phyloP scores from a whole-genome alignment of 2,113 vertebrate species.

The Nothobranchius kuhntae region DNA sequence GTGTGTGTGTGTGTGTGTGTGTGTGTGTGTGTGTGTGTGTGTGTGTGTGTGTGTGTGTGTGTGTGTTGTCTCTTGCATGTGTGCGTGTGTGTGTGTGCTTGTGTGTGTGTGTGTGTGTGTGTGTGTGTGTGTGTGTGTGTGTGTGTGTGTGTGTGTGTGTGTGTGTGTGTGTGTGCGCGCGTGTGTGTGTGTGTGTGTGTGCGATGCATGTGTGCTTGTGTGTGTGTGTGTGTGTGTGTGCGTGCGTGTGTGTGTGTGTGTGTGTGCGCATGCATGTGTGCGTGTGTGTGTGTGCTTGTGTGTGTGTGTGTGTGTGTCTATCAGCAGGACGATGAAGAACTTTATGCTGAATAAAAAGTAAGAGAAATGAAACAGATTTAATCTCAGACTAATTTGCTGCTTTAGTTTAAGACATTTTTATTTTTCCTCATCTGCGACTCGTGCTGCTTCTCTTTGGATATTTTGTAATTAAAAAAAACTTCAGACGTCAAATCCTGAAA shows the following conservation, averaged over 20 bases:
- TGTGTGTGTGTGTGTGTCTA: no score
- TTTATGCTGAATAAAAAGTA: constrained; percentile 2
- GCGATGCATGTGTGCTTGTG: constrained; percentile 5
- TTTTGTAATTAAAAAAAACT: no score
- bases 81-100: no score
- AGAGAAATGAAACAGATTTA: no score
- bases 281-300: not conserved
- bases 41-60: no score
- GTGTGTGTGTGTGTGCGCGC: constrained; percentile 28
- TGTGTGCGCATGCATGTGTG: constrained; percentile 18
- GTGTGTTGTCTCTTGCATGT: no score
- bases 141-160: constrained; percentile 28
- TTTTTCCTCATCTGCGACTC: no score
- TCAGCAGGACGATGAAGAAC: not conserved
- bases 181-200: constrained; percentile 25
- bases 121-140: constrained; percentile 16
- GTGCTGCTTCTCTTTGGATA: no score
- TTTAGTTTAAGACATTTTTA: no score
- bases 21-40: constrained; percentile 24
- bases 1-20: constrained; percentile 27
- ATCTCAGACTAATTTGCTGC: no score
- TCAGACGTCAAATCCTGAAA: no score
- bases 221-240: constrained; percentile 32
- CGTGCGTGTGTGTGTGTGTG: constrained; percentile 26
- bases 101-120: no score